Conservation (phyloP, 1,140 invertebrate genomes). For the Trinorchestia longiramus region DNA sequence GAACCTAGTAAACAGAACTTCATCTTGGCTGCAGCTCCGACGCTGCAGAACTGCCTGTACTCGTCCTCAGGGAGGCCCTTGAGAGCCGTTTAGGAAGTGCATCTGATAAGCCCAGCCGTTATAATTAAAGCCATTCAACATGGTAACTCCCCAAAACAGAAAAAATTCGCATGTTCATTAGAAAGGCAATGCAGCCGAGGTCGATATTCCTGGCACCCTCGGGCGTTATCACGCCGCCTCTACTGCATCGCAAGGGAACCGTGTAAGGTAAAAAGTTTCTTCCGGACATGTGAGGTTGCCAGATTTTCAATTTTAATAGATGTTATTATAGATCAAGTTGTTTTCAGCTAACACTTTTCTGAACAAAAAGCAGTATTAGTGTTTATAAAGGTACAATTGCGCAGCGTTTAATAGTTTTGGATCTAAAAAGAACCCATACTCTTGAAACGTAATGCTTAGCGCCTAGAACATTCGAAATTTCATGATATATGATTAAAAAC, state of each 20-base stretch:
- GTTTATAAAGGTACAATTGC: no score
- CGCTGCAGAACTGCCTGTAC: background rate
- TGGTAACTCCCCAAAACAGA: background rate
- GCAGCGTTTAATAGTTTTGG: no score
- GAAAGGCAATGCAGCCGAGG: slow-evolving; percentile 49
- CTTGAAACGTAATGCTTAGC: no score
- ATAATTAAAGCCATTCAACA: slow-evolving; percentile 54
- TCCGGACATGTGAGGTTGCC: background rate
- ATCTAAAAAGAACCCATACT: no score
- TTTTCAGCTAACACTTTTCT: background rate
- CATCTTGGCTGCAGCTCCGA: background rate
- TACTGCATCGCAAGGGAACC: background rate
- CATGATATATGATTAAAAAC: no score
- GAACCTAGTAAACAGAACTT: background rate
- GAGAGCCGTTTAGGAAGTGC: slow-evolving; percentile 24
- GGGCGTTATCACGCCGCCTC: background rate
- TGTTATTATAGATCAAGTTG: background rate
- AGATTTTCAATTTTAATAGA: background rate
- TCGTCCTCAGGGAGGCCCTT: background rate
- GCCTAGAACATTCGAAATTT: no score
- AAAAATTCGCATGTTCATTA: slow-evolving; percentile 35
- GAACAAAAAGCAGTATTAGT: no score
- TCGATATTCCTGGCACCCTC: background rate
- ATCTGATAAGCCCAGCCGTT: slow-evolving; percentile 34
- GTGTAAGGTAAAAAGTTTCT: background rate